Conservation (phyloP, 2,888 invertebrate genomes). For the Lapara coniferarum region DNA sequence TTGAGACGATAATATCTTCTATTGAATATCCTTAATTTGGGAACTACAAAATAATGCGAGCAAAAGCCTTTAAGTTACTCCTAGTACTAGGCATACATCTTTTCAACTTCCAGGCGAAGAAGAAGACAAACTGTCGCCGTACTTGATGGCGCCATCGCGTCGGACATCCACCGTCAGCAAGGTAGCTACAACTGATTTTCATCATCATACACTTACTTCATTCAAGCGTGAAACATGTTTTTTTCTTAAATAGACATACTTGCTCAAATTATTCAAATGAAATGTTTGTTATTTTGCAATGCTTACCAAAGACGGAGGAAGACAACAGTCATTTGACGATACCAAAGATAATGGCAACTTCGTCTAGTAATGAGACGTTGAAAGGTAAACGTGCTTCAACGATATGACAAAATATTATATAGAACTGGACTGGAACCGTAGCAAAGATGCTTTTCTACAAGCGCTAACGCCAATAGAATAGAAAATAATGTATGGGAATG, state of each 20-base stretch:
- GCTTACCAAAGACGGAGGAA: constrained; percentile 77
- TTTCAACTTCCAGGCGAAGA: constrained; percentile 63
- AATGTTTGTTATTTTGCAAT: constrained; percentile 35
- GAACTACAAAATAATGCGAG: too few species aligned
- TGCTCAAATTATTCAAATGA: background rate
- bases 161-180: constrained; percentile 71
- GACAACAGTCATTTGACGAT: constrained; percentile 87
- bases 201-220: too few species aligned
- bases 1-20: too few species aligned
- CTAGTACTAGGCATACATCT: too few species aligned
- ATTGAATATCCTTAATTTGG: too few species aligned
- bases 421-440: too few species aligned
- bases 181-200: constrained; percentile 44
- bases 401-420: too few species aligned
- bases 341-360: constrained; percentile 88
- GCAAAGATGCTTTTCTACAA: too few species aligned
- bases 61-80: too few species aligned
- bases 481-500: too few species aligned
- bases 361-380: constrained; percentile 90
- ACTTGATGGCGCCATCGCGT: constrained; percentile 70
- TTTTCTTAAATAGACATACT: background rate
- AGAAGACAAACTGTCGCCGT: constrained; percentile 75
- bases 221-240: too few species aligned
- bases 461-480: too few species aligned
- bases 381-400: constrained; percentile 82